These are phyloP conservation scores for Lasioglossum oenotherae DNA, from an alignment of 2,888 invertebrate genomes.

Conservation along the genomic window DNA sequence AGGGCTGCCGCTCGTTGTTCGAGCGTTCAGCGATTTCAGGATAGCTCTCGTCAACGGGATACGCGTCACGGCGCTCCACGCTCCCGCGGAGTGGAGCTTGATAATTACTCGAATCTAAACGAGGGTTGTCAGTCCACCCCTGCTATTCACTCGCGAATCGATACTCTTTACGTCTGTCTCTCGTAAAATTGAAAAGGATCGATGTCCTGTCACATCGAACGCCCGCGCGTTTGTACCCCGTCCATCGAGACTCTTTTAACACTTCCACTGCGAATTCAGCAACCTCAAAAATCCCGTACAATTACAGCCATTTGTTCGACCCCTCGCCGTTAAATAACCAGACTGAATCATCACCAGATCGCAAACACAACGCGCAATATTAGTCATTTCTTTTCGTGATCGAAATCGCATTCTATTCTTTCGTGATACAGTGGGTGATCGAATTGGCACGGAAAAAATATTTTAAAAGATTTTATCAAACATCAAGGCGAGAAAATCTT, in stretches of 20 bases:
- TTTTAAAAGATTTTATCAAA: too few relatives aligned
- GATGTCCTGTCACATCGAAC: background rate
- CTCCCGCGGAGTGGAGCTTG: background rate
- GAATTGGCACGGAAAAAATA: background rate
- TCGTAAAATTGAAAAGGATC: conserved; percentile 2
- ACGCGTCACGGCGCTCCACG: background rate
- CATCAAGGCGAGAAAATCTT: background rate
- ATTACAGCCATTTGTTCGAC: background rate
- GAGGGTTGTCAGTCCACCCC: conserved; percentile 3
- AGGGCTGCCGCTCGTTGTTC: conserved; percentile 18
- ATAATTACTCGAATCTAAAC: conserved; percentile 17
- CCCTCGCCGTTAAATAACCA: background rate
- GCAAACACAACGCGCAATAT: background rate
- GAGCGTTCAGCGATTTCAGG: conserved; percentile 24
- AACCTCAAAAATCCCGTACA: background rate
- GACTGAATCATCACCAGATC: background rate
- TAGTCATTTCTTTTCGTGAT: background rate
- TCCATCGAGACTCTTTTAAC: background rate
- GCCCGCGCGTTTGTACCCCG: conserved; percentile 1
- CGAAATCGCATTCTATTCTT: background rate
- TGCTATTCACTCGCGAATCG: background rate
- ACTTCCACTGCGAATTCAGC: background rate
- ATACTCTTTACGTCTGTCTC: conserved; percentile 23
- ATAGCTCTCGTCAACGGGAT: conserved; percentile 5
- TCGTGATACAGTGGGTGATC: background rate